Evolutionary conservation across 2,797 vertebrate species (phyloP).

Genomic region (Masticophis lateralis): DNA sequence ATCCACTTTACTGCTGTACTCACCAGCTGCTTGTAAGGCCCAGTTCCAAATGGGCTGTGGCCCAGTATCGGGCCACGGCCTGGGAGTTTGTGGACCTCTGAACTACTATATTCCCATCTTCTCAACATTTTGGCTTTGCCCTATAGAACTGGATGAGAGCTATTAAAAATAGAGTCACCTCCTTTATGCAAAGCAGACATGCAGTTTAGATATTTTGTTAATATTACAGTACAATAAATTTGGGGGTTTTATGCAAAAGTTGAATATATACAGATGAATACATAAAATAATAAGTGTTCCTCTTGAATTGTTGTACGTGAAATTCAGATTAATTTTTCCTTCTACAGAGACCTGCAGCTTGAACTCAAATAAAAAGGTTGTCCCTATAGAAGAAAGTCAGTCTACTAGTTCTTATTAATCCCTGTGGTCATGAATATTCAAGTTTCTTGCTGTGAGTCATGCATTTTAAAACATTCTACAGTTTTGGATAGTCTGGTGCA

Average conservation of each 20-base stretch:
- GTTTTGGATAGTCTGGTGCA: not conserved
- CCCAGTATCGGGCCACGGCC: not conserved
- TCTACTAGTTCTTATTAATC: not conserved
- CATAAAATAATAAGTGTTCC: not conserved
- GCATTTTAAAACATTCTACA: rapidly evolving
- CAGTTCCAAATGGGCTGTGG: not conserved
- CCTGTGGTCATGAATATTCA: not conserved
- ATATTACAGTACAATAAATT: not conserved
- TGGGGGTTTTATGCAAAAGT: not conserved
- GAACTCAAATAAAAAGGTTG: not conserved
- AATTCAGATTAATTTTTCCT: slow-evolving; percentile 1
- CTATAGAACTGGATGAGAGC: not conserved
- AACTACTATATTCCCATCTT: not conserved
- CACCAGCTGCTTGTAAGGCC: not conserved
- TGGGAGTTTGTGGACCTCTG: not conserved
- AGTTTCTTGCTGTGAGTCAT: not conserved
- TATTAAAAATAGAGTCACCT: not conserved
- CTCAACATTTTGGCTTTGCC: not conserved
- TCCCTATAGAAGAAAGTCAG: not conserved
- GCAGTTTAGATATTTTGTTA: not conserved
- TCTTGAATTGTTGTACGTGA: not conserved
- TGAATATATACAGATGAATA: not conserved
- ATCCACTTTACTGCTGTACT: not conserved
- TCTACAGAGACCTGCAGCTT: not conserved
- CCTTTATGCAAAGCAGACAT: not conserved